phyloP scores from a whole-genome alignment of 2,113 vertebrate genomes.

The Coryphaenoides rupestris region DNA sequence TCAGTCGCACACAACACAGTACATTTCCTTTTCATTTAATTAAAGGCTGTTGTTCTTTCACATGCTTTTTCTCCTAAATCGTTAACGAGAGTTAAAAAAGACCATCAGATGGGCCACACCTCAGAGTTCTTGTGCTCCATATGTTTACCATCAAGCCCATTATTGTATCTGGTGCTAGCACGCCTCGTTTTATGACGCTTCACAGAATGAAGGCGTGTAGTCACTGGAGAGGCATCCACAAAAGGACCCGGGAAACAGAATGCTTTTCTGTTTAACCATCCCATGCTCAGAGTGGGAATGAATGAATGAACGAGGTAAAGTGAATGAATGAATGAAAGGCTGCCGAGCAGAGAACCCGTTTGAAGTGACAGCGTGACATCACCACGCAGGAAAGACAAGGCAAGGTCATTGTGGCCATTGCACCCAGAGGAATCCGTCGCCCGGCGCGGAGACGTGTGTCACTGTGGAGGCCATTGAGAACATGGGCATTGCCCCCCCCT shows the following conservation, averaged over 20 bases:
- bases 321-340: no score
- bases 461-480: slow-evolving; percentile 24
- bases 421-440: slow-evolving; percentile 15
- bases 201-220: slow-evolving; percentile 65
- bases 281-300: slow-evolving; percentile 15
- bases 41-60: no score
- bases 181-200: slow-evolving; percentile 68
- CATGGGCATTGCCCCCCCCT: slow-evolving; percentile 30
- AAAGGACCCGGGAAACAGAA: slow-evolving; percentile 34
- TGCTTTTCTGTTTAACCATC: slow-evolving; percentile 38
- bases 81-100: no score
- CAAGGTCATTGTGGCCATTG: slow-evolving; percentile 20
- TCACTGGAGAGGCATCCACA: slow-evolving; percentile 51
- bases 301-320: slow-evolving; percentile 12
- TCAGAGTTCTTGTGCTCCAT: slow-evolving; percentile 38
- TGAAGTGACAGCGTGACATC: slow-evolving; percentile 24
- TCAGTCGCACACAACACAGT: no score
- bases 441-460: slow-evolving; percentile 2
- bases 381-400: slow-evolving; percentile 20
- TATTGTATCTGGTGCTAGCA: slow-evolving; percentile 57
- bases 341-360: slow-evolving; percentile 9
- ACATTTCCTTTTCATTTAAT: no score
- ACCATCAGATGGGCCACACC: slow-evolving; percentile 41
- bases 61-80: no score
- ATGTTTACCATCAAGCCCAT: slow-evolving; percentile 63